Evolutionary conservation across 1,140 invertebrate genomes (phyloP), one percentile per base, ranked within the genome.

Genomic region (Macrobrachium rosenbergii): DNA sequence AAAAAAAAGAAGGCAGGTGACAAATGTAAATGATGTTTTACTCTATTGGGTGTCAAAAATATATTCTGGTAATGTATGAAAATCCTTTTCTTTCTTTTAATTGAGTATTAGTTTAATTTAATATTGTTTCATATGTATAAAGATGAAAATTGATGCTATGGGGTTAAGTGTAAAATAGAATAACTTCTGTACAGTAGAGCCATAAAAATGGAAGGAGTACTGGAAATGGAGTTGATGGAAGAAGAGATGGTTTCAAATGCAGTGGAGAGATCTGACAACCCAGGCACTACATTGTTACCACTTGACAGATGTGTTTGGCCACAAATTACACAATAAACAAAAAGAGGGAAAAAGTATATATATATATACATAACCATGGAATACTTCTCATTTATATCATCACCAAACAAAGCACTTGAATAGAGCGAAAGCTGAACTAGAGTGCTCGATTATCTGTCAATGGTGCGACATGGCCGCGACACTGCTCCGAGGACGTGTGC

Each of bases 371-470:
- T 12, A 52, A 52, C 52, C 52, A 52, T 12, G 12, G 12, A 52
- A 12, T 52, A 52, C 52, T 52, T 52, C 52, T 52, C 12, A 52
- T 52, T 12, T 52, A 52, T 52, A 52, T 52, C 52, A 52, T 52
- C 52, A 52, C 52, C 52, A 81, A 63, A 63, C 63, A 37, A 63
- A 81, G 60, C 79, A 81, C n/a, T 81, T 80, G 78, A 81, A 37
- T 63, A 19, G 62, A 52, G 52, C 52, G 12, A 81, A 63, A 67
- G 62, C 64, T 67, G 79, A 81, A 63, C 23, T 21, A 63, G 43
- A 81, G 79, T 81, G 79, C 79, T 81, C 62, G 64, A 81, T 60
- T 81, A 62, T 81, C 79, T 81, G 79, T 81, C 79, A 81, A 81
- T 81, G 79, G 79, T 81, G 62, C 64, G 79, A 81, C 62, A n/a